These are phyloP conservation scores for Chaenocephalus aceratus DNA, from an alignment of 2,113 vertebrate genomes.

Conservation along the genomic window DNA sequence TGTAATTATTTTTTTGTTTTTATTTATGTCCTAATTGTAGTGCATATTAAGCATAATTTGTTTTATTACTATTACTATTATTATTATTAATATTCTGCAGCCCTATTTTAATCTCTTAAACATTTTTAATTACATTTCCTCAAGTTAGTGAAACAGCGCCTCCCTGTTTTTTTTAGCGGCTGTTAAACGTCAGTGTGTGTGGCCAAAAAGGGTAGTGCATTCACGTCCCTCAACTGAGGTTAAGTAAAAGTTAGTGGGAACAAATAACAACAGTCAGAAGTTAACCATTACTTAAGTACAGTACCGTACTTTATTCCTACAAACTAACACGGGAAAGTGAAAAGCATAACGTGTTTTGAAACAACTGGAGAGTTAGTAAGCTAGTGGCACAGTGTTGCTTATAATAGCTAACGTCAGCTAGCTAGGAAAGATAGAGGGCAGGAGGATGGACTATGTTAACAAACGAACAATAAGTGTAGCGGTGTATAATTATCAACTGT, in stretches of 20 bases:
- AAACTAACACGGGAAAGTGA: neutral
- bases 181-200: neutral
- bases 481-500: neutral
- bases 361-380: too few relatives aligned
- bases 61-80: neutral
- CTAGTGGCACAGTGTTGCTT: neutral
- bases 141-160: neutral
- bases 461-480: neutral
- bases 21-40: neutral
- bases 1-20: neutral
- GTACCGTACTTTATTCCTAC: too few relatives aligned
- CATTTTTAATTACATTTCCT: too few relatives aligned
- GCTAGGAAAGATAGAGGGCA: neutral
- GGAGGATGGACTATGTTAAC: neutral
- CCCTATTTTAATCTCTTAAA: neutral
- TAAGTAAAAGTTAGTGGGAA: too few relatives aligned
- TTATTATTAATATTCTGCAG: neutral
- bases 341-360: neutral
- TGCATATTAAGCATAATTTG: neutral
- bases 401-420: neutral
- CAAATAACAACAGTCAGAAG: too few relatives aligned
- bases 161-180: neutral
- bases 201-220: slow-evolving; percentile 20
- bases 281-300: too few relatives aligned
- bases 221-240: neutral